Evolutionary conservation across 2,888 invertebrate species (phyloP).

Genomic region (Scotopteryx bipunctaria): DNA sequence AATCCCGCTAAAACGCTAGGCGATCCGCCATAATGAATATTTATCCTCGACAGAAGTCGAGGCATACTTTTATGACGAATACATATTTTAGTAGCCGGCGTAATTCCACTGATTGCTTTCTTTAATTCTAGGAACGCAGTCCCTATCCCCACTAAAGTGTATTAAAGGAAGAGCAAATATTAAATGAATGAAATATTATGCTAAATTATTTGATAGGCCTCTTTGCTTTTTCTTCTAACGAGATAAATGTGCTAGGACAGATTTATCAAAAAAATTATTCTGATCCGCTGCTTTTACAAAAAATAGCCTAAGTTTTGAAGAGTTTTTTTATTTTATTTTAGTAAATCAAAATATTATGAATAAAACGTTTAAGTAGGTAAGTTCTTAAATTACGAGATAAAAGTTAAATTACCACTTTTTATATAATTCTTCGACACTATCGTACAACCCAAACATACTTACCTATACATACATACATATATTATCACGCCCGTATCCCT

Average conservation of each 20-base stretch:
- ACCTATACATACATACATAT: too few relatives aligned
- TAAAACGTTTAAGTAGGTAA: too few relatives aligned
- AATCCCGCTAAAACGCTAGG: slow-evolving; percentile 80
- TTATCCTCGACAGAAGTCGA: slow-evolving; percentile 77
- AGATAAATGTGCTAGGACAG: too few relatives aligned
- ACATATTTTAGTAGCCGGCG: slow-evolving; percentile 81
- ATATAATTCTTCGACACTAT: not conserved
- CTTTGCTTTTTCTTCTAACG: slow-evolving; percentile 25
- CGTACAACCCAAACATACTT: not conserved
- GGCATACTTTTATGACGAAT: slow-evolving; percentile 82
- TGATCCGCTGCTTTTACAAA: too few relatives aligned
- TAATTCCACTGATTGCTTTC: slow-evolving; percentile 82
- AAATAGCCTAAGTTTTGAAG: too few relatives aligned
- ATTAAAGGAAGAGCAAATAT: slow-evolving; percentile 71
- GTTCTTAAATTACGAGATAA: too few relatives aligned
- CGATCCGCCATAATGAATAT: slow-evolving; percentile 82
- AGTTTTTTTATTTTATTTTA: too few relatives aligned
- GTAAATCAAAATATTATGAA: too few relatives aligned
- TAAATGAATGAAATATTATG: slow-evolving; percentile 63
- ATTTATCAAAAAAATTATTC: too few relatives aligned
- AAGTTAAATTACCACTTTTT: too few relatives aligned
- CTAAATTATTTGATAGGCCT: slow-evolving; percentile 42
- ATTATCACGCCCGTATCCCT: too few relatives aligned
- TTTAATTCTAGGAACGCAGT: slow-evolving; percentile 76
- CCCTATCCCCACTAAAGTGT: slow-evolving; percentile 57